Evolutionary conservation across 2,113 vertebrate genomes (phyloP).

Genomic region (Tenrec ecaudatus): DNA sequence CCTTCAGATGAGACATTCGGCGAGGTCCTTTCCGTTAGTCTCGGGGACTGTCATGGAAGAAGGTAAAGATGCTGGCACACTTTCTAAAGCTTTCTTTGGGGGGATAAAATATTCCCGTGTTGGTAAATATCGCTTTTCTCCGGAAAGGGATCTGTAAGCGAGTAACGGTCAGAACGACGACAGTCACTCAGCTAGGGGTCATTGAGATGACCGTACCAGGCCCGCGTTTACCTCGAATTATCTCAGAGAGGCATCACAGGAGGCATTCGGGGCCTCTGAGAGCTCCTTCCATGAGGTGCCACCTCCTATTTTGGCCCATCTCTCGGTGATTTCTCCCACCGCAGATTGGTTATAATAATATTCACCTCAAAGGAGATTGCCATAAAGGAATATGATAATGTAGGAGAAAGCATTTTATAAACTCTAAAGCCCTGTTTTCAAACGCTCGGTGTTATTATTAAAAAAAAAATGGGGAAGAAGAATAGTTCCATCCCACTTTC

Average conservation of each 20-base stretch:
- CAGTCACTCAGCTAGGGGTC: background rate
- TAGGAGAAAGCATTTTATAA: constrained; percentile 12
- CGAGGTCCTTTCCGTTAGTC: constrained; percentile 87
- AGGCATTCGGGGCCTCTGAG: background rate
- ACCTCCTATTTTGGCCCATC: background rate
- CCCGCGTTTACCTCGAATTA: constrained; percentile 23
- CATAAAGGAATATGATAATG: background rate
- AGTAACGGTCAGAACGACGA: background rate
- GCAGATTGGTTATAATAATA: constrained; percentile 26
- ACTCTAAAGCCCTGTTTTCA: background rate
- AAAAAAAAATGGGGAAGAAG: too few species aligned
- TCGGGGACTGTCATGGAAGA: constrained; percentile 85
- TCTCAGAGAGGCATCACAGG: background rate
- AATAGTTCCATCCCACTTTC: background rate
- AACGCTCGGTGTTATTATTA: background rate
- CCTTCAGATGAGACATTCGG: constrained; percentile 88
- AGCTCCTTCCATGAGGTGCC: background rate
- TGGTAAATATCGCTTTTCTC: constrained; percentile 11
- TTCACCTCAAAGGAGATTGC: background rate
- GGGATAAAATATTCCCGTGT: constrained; percentile 70
- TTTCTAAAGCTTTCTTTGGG: constrained; percentile 71
- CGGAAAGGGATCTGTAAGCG: constrained; percentile 12
- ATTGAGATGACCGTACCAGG: background rate
- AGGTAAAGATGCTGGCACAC: constrained; percentile 74
- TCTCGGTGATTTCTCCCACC: background rate